Conservation (phyloP, 2,797 vertebrate genomes). For the Hydrocynus forskahlii region DNA sequence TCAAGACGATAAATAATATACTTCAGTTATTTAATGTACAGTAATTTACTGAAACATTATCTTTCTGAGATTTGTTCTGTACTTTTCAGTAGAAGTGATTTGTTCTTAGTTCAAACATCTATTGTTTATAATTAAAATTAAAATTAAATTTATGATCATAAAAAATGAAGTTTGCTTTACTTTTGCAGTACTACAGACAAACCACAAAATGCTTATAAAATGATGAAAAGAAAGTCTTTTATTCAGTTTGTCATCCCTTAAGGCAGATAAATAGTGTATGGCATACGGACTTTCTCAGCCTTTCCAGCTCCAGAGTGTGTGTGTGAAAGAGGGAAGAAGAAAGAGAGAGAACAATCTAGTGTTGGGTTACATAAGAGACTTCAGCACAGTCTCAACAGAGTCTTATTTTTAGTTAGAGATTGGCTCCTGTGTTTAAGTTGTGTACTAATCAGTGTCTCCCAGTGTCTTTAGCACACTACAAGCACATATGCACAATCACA, state of each 20-base stretch:
- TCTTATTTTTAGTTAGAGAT: constrained; percentile 35
- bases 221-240: constrained; percentile 18
- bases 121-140: background rate
- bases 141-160: background rate
- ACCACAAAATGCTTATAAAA: background rate
- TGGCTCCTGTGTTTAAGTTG: constrained; percentile 38
- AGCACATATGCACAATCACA: constrained; percentile 5
- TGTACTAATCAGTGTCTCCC: constrained; percentile 19
- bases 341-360: background rate
- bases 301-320: background rate
- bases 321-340: background rate
- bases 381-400: constrained; percentile 3
- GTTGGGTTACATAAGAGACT: constrained; percentile 48
- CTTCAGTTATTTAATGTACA: too few relatives aligned
- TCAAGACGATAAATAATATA: too few relatives aligned
- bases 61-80: too few relatives aligned
- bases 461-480: constrained; percentile 13
- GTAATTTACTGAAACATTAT: too few relatives aligned
- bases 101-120: background rate
- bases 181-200: background rate
- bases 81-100: too few relatives aligned
- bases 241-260: constrained; percentile 29
- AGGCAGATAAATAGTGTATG: constrained; percentile 31
- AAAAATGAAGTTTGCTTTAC: constrained; percentile 13
- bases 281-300: constrained; percentile 16